Evolutionary conservation across 2,113 vertebrate species (phyloP).

Genomic region (Dromas ardeola): DNA sequence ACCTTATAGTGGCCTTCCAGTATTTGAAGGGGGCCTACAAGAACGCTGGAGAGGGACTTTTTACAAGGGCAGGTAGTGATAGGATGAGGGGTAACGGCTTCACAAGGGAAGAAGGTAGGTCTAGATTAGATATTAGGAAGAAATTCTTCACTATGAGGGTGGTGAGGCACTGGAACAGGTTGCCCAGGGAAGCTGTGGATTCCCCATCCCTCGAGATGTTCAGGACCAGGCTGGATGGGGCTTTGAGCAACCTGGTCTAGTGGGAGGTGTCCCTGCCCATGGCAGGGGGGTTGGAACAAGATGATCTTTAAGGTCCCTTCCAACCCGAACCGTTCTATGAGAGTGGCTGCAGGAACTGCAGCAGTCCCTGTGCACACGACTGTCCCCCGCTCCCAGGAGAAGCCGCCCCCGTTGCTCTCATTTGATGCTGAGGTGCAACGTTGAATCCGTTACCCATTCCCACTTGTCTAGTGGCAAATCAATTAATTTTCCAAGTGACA

Average conservation of each 20-base stretch:
- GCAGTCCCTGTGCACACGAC: background rate
- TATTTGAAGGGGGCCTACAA: background rate
- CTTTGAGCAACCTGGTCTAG: background rate
- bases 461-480: background rate
- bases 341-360: background rate
- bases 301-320: background rate
- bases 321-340: background rate
- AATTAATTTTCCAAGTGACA: constrained; percentile 18
- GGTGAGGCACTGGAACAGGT: background rate
- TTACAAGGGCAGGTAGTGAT: background rate
- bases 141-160: background rate
- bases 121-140: background rate
- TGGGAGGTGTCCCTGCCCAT: background rate
- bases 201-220: background rate
- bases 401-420: background rate
- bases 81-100: background rate
- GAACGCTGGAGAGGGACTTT: background rate
- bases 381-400: background rate
- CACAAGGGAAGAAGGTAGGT: background rate
- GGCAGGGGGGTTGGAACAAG: background rate
- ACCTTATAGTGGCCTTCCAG: background rate
- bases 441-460: background rate
- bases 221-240: background rate
- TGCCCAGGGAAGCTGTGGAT: background rate
- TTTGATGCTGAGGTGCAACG: background rate